These are phyloP conservation scores for Lasioglossum figueresi DNA, from an alignment of 2,888 invertebrate species.

Conservation along the genomic window DNA sequence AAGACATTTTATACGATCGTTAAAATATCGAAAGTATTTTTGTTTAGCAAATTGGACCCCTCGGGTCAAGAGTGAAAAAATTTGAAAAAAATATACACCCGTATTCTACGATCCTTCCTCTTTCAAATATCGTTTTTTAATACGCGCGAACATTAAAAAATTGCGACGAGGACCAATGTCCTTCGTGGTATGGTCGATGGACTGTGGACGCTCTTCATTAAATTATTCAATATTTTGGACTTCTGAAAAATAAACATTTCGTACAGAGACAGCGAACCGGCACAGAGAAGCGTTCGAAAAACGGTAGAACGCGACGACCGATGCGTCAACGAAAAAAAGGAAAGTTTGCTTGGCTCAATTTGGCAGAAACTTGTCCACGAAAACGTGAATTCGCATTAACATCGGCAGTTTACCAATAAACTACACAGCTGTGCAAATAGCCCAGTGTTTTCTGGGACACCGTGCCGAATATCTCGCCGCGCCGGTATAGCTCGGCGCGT, in stretches of 20 bases:
- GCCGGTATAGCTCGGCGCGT: not conserved
- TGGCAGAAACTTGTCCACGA: not conserved
- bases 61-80: no score
- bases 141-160: no score
- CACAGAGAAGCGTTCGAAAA: not conserved
- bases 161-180: not conserved
- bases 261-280: not conserved
- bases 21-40: no score
- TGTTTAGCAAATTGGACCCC: no score
- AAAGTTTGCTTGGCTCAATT: not conserved
- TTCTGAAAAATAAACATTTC: not conserved
- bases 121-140: no score
- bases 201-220: not conserved
- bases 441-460: not conserved
- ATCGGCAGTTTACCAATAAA: not conserved
- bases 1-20: no score
- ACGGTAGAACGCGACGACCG: not conserved
- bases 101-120: no score
- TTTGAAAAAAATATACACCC: no score
- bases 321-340: not conserved
- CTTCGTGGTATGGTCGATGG: not conserved
- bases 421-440: no score
- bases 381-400: not conserved
- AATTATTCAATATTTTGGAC: not conserved
- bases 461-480: not conserved